These are phyloP conservation scores for Rhodophaea formosa DNA, from an alignment of 2,888 invertebrate species.

Conservation along the genomic window DNA sequence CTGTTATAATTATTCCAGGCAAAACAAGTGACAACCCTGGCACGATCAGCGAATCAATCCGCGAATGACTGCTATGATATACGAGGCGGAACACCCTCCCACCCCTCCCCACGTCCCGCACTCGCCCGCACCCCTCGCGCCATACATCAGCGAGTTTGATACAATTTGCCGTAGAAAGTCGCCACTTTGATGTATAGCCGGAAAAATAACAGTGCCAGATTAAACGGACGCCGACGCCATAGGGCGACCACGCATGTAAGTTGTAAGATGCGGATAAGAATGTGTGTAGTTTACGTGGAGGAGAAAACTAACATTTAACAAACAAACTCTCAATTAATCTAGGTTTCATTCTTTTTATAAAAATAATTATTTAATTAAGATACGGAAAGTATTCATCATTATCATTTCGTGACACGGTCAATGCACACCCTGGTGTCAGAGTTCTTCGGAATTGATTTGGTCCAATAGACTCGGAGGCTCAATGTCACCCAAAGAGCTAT, in stretches of 20 bases:
- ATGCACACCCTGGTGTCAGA: no score
- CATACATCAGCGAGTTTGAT: slow-evolving; percentile 68
- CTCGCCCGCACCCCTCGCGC: slow-evolving; percentile 25
- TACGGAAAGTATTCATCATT: no score
- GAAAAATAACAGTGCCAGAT: slow-evolving; percentile 67
- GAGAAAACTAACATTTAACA: no score
- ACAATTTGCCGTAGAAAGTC: slow-evolving; percentile 68
- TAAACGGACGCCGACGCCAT: slow-evolving; percentile 51
- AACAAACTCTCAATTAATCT: no score
- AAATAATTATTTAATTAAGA: no score
- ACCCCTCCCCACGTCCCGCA: neutral
- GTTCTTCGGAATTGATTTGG: no score
- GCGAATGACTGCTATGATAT: slow-evolving; percentile 10
- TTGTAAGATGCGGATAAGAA: neutral
- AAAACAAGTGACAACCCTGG: neutral
- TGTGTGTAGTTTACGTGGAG: neutral
- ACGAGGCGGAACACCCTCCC: neutral
- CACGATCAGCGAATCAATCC: slow-evolving; percentile 7
- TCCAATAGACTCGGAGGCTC: no score
- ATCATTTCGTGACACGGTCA: no score
- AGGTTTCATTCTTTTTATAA: no score
- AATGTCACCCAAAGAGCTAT: no score
- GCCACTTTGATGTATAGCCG: slow-evolving; percentile 69
- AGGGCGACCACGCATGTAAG: neutral
- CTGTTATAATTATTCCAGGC: neutral